Base-by-base conservation (phyloP, 2,113 vertebrate genomes). In the Nymphicus hollandicus region DNA sequence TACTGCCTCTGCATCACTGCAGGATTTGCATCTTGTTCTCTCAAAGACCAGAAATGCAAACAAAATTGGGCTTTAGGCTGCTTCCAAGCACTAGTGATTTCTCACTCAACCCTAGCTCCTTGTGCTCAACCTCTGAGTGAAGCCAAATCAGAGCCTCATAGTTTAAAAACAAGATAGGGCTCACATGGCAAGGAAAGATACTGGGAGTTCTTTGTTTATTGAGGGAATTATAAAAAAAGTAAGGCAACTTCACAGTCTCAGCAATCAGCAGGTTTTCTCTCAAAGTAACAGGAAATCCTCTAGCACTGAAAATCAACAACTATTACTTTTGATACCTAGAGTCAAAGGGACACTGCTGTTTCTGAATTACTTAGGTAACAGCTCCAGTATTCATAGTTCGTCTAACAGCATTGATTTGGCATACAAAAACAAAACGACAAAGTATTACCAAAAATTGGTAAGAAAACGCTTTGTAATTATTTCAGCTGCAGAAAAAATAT, bases 131-230 rank as follows among this genome's bases (percentile, higher is more conserved):
- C 33, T 37, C 23, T 25, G 0, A 35, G 50, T 25, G 10, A 35
- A 65, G 43, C 4, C 43, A 63, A 71, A 41, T 56, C 4, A 13
- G 24, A n/a, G 61, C 1, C 2, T 65, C 18, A 39, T 1, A 3
- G 24, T 55, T 60, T 46, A 79, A 35, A 63, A 84, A 8, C 24
- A 27, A 27, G 0, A 11, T 2, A 25, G 22, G 10, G 17, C 3
- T 74, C 23, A 71, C 7, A 8, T 2, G 5, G 17, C 5, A 13
- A 17, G 24, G 4, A 4, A 10, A 35, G 44, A 25, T 28, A 28
- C 0, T 20, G 9, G 3, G 24, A 70, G 13, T 2, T 63, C 17
- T 39, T 43, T 9, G 5, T 4, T 10, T 8, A 68, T 11, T 46
- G 58, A 63, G 29, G 24, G 13, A 20, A 5, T 17, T 4, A 7